phyloP scores from a whole-genome alignment of 2,888 invertebrate genomes.

The Ophion slaviceki region DNA sequence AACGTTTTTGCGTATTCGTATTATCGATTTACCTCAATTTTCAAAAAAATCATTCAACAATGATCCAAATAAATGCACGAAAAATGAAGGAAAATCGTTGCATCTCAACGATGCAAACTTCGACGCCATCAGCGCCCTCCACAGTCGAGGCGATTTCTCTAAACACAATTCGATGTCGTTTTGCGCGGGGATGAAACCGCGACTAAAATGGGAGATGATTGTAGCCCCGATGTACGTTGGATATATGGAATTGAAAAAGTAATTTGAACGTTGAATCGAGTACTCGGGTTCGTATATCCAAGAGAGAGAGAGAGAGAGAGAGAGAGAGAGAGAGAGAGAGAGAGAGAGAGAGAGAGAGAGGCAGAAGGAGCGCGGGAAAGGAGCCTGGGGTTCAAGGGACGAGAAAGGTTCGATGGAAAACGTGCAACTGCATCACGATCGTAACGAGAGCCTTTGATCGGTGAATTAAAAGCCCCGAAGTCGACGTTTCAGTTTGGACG shows the following conservation, averaged over 20 bases:
- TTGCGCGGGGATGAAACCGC: conserved; percentile 42
- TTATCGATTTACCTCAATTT: neutral
- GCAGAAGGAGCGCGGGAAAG: neutral
- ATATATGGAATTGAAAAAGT: conserved; percentile 73
- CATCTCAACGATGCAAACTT: too few relatives aligned
- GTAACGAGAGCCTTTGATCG: conserved; percentile 79
- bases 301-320: conserved; percentile 15
- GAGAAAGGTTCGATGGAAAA: conserved; percentile 55
- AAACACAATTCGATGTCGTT: conserved; percentile 35
- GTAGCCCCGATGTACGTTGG: conserved; percentile 19
- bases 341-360: neutral
- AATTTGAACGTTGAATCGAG: conserved; percentile 74
- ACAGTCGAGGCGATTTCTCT: conserved; percentile 8
- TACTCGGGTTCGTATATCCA: conserved; percentile 21
- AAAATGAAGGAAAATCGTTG: too few relatives aligned
- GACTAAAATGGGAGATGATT: conserved; percentile 46
- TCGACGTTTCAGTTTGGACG: conserved; percentile 73
- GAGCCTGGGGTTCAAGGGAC: conserved; percentile 10
- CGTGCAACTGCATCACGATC: conserved; percentile 41
- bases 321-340: conserved; percentile 25
- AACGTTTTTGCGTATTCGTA: neutral
- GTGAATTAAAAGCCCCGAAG: conserved; percentile 81
- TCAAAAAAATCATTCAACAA: too few relatives aligned
- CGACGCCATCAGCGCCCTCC: neutral
- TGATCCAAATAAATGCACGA: too few relatives aligned